These are phyloP conservation scores for Ceratothoa steindachneri DNA, from an alignment of 2,888 invertebrate genomes.

Conservation along the genomic window DNA sequence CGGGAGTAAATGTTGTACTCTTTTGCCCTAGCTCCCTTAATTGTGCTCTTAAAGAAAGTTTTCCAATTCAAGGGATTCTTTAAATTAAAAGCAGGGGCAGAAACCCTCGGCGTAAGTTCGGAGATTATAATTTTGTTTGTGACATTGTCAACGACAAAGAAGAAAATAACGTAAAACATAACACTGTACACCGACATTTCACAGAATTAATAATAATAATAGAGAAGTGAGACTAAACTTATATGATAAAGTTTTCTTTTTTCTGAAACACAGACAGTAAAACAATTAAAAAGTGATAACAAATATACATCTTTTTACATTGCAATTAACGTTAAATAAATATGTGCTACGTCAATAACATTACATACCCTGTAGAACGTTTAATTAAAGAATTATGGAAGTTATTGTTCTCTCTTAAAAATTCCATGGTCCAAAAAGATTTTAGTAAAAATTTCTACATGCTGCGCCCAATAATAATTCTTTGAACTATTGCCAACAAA, in stretches of 20 bases:
- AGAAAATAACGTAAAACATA: neutral
- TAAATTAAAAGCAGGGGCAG: too few relatives aligned
- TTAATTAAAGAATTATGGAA: neutral
- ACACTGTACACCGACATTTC: neutral
- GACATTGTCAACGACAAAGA: neutral
- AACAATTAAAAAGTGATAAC: neutral
- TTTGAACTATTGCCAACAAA: too few relatives aligned
- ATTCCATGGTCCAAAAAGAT: too few relatives aligned
- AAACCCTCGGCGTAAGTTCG: too few relatives aligned
- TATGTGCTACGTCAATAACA: neutral
- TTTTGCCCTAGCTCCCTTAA: too few relatives aligned
- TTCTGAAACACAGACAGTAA: neutral
- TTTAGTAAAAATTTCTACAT: too few relatives aligned
- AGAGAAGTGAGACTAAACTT: neutral
- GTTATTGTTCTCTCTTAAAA: too few relatives aligned
- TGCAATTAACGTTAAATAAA: neutral
- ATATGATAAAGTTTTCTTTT: neutral
- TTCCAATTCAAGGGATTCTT: too few relatives aligned
- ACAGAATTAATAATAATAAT: neutral
- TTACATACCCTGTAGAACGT: neutral
- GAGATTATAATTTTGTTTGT: too few relatives aligned
- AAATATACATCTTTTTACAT: neutral
- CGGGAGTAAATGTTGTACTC: too few relatives aligned
- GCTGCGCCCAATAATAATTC: too few relatives aligned
- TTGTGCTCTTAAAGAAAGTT: too few relatives aligned